Evolutionary conservation across 2,888 invertebrate species (phyloP).

Genomic region (Scrobipalpa atriplicella): DNA sequence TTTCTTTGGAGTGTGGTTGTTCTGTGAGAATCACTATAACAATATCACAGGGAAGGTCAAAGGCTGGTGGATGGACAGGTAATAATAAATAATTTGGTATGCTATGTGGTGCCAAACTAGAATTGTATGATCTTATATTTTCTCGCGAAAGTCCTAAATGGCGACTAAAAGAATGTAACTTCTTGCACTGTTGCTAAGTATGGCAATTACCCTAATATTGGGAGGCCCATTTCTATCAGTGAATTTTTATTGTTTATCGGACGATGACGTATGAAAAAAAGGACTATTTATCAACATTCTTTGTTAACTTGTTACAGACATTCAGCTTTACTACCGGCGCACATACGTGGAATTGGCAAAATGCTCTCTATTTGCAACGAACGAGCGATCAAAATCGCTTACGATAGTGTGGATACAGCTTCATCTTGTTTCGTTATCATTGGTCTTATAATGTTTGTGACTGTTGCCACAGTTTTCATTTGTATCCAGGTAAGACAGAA

Average conservation of each 20-base stretch:
- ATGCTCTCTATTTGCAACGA: conserved; percentile 85
- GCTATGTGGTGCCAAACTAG: too few relatives aligned
- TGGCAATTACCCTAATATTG: too few relatives aligned
- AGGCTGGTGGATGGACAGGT: conserved; percentile 85
- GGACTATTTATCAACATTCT: not conserved
- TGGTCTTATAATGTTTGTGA: conserved; percentile 90
- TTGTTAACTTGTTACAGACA: conserved; percentile 59
- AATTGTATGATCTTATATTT: too few relatives aligned
- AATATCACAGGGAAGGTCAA: conserved; percentile 64
- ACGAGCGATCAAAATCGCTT: conserved; percentile 84
- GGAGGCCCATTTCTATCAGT: too few relatives aligned
- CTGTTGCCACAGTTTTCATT: conserved; percentile 91
- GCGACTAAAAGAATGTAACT: too few relatives aligned
- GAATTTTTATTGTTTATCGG: not conserved
- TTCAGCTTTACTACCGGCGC: conserved; percentile 88
- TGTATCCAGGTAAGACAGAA: conserved; percentile 86
- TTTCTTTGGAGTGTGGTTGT: conserved; percentile 79
- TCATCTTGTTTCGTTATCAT: conserved; percentile 94
- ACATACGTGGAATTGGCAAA: conserved; percentile 89
- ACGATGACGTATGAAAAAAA: not conserved
- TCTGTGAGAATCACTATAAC: conserved; percentile 72
- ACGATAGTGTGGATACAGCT: conserved; percentile 92
- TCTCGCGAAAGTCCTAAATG: too few relatives aligned
- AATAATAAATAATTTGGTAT: conserved; percentile 27
- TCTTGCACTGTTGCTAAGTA: too few relatives aligned